These are phyloP conservation scores for Drosophila gunungcola DNA, from an alignment of 1,140 invertebrate species.

Conservation along the genomic window DNA sequence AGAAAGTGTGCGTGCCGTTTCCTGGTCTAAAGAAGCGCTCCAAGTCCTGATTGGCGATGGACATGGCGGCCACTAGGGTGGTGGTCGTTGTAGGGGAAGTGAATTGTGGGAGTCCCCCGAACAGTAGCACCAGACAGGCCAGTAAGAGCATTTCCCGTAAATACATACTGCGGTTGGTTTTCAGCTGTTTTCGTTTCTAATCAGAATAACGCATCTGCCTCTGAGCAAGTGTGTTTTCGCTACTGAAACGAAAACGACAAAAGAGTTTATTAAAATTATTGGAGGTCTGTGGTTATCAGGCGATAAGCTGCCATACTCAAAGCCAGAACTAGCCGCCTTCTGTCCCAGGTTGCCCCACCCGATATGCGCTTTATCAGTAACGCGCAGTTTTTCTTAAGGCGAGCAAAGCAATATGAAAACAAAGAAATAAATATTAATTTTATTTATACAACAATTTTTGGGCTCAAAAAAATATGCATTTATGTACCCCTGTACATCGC, in stretches of 20 bases:
- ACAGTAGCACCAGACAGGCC: conserved; percentile 57
- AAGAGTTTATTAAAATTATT: conserved; percentile 17
- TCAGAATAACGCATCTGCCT: conserved; percentile 11
- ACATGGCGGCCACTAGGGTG: conserved; percentile 77
- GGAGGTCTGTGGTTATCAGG: conserved; percentile 5
- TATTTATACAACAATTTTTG: too few species aligned
- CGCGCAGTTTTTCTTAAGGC: conserved; percentile 4
- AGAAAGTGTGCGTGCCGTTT: conserved; percentile 63
- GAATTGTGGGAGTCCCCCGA: conserved; percentile 65
- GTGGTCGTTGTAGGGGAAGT: conserved; percentile 76
- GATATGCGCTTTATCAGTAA: conserved; percentile 22
- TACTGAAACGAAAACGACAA: conserved; percentile 46
- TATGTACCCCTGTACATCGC: conserved; percentile 7
- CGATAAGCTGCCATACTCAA: conserved; percentile 39
- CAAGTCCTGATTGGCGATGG: conserved; percentile 79
- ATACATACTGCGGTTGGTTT: conserved; percentile 39
- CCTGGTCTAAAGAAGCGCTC: conserved; percentile 78
- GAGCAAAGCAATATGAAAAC: too few species aligned
- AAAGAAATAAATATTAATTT: too few species aligned
- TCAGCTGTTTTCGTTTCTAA: conserved; percentile 10
- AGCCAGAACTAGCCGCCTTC: background rate
- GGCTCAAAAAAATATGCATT: too few species aligned
- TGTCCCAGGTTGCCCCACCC: background rate
- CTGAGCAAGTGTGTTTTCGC: conserved; percentile 11
- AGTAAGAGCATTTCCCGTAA: conserved; percentile 59